Base-by-base conservation (phyloP, 2,888 invertebrate genomes). In the Trilocha varians region DNA sequence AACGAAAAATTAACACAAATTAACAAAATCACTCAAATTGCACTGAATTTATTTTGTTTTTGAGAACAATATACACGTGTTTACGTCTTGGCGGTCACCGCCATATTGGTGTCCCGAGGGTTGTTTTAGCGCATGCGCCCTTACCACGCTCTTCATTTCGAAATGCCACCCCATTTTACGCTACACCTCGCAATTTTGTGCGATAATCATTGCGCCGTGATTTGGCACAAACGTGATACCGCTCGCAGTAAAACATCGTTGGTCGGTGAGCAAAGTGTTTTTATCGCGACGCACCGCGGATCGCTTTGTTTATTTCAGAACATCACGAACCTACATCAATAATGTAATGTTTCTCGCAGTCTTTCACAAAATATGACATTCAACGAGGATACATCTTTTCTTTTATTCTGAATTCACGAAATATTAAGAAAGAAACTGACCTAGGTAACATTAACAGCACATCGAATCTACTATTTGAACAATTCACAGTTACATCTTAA, bases 91-190 rank as follows among this genome's bases (percentile, higher is more conserved):
- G 80, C 82, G 80, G 65, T 55, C 69, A 70, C 48, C 82, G 84
- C 84, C 84, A 84, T 84, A 82, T 84, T 84, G n/a, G 82, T 70
- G 73, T 73, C 57, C 60, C 60, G 67, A 62, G 80, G 79, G 78
- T 65, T 64, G 69, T 51, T 60, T 58, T 60, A 49, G 65, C 82
- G 82, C 84, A 80, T 80, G 84, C 82, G 84, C 70, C 64, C 65
- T 59, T 60, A 45, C 48, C 50, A 54, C 68, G 69, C 64, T 65
- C 64, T 61, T 57, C 62, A 61, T 62, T 67, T 46, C 43, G 58
- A 66, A 36, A 66, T 63, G 59, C 55, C 65, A 68, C 59, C 61
- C 55, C 53, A 48, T 51, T 57, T 52, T 41, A 50, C 54, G 50
- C 46, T 47, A 48, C 42, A 45, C 36, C 48, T 49, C 34, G 59